phyloP scores from a whole-genome alignment of 2,888 invertebrate genomes.

The Choristoneura rosaceana region DNA sequence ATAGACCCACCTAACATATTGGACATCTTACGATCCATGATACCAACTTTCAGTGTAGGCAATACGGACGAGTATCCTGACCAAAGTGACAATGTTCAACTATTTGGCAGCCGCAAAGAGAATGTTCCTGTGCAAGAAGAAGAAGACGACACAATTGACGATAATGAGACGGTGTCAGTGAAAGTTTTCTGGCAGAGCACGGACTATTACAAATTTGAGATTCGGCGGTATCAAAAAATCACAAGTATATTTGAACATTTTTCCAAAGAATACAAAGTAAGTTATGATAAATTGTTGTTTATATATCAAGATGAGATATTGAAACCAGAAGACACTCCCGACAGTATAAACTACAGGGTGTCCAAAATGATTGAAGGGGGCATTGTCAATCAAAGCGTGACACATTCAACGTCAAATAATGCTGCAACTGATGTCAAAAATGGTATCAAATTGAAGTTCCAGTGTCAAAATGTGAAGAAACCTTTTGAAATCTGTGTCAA shows the following conservation, averaged over 20 bases:
- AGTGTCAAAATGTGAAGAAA: conserved; percentile 73
- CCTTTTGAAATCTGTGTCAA: conserved; percentile 62
- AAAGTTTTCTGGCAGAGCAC: conserved; percentile 78
- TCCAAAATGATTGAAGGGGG: conserved; percentile 80
- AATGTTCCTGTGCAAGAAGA: conserved; percentile 51
- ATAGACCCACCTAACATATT: not conserved
- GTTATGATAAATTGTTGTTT: conserved; percentile 66
- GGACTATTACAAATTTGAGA: conserved; percentile 70
- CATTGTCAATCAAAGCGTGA: conserved; percentile 62
- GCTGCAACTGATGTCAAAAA: conserved; percentile 31
- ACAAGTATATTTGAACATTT: conserved; percentile 73
- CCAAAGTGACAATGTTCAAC: conserved; percentile 55
- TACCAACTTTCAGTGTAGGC: conserved; percentile 65
- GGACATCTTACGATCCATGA: conserved; percentile 3
- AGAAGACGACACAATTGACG: conserved; percentile 57
- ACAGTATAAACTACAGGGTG: conserved; percentile 70
- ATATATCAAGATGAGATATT: conserved; percentile 71
- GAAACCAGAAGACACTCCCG: conserved; percentile 72
- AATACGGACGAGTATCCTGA: conserved; percentile 73
- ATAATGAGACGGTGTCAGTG: conserved; percentile 75
- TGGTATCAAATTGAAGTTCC: conserved; percentile 75
- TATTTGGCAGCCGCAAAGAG: conserved; percentile 56
- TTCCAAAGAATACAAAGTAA: conserved; percentile 62
- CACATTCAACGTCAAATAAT: conserved; percentile 49
- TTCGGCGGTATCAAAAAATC: conserved; percentile 73